Conservation (phyloP, 2,113 vertebrate genomes). For the Hoplias malabaricus region DNA sequence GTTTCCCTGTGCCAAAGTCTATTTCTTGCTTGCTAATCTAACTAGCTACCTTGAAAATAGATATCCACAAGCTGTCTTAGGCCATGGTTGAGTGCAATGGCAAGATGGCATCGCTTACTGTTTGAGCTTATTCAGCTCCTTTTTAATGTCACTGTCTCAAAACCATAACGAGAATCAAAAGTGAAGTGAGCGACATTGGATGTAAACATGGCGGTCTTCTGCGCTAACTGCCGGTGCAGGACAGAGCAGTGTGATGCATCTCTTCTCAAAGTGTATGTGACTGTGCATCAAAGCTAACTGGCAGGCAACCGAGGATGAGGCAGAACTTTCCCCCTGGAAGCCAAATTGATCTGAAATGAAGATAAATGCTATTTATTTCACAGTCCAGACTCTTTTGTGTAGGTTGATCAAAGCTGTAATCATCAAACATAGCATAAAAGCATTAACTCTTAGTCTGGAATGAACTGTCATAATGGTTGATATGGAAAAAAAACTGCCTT, state of each 20-base stretch:
- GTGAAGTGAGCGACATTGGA: slow-evolving; percentile 33
- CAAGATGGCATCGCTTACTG: neutral
- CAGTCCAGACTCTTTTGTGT: neutral
- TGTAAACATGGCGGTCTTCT: slow-evolving; percentile 16
- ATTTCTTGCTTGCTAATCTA: neutral
- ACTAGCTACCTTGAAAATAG: slow-evolving; percentile 17
- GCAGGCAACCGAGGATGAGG: slow-evolving; percentile 22
- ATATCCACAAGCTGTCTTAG: slow-evolving; percentile 16
- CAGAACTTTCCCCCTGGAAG: slow-evolving; percentile 13
- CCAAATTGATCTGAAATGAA: slow-evolving; percentile 37
- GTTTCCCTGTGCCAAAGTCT: neutral
- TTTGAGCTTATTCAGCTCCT: neutral
- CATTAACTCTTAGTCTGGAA: neutral
- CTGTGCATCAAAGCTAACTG: slow-evolving; percentile 36
- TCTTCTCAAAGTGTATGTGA: slow-evolving; percentile 45
- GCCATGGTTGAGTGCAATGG: slow-evolving; percentile 8
- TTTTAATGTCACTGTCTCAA: slow-evolving; percentile 13
- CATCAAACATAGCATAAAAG: neutral
- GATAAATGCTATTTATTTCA: slow-evolving; percentile 40
- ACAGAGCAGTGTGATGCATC: slow-evolving; percentile 48
- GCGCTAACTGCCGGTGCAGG: slow-evolving; percentile 12
- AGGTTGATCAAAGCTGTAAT: neutral
- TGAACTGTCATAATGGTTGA: neutral
- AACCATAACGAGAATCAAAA: slow-evolving; percentile 37
- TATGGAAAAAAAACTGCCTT: neutral